Evolutionary conservation across 2,888 invertebrate genomes (phyloP).

Genomic region (Gastrophysa polygoni): DNA sequence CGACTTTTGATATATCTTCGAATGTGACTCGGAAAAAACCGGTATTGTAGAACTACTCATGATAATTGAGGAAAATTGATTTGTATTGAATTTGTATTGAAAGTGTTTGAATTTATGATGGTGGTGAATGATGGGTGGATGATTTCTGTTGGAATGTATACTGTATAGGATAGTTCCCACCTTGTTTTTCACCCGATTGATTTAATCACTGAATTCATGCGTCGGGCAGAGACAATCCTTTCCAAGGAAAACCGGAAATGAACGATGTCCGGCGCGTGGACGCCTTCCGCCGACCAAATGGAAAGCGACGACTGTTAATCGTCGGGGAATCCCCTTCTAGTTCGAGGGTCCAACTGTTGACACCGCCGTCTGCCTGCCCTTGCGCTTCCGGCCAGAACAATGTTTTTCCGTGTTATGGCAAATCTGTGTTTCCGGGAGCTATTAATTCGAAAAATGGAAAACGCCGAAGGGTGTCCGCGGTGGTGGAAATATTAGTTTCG

Average conservation of each 20-base stretch:
- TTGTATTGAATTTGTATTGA: too few species aligned
- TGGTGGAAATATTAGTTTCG: not conserved
- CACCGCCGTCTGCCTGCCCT: constrained; percentile 42
- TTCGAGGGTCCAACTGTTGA: constrained; percentile 51
- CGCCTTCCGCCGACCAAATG: constrained; percentile 22
- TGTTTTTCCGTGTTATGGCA: constrained; percentile 43
- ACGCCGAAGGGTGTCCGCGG: constrained; percentile 18
- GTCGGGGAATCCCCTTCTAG: constrained; percentile 43
- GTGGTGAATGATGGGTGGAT: too few species aligned
- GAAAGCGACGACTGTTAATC: constrained; percentile 48
- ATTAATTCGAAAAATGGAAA: constrained; percentile 22
- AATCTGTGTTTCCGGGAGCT: constrained; percentile 46
- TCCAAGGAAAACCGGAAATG: constrained; percentile 29
- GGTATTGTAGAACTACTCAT: too few species aligned
- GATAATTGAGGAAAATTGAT: too few species aligned
- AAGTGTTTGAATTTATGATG: too few species aligned
- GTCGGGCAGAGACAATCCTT: not conserved
- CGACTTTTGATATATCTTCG: too few species aligned
- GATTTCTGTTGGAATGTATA: too few species aligned
- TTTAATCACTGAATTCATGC: too few species aligned
- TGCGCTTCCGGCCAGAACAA: constrained; percentile 46
- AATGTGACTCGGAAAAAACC: too few species aligned
- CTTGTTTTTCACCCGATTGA: too few species aligned
- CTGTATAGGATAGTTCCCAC: too few species aligned
- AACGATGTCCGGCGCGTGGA: constrained; percentile 39